Conservation (phyloP, 2,113 vertebrate genomes). For the pig (Sus scrofa) region DNA sequence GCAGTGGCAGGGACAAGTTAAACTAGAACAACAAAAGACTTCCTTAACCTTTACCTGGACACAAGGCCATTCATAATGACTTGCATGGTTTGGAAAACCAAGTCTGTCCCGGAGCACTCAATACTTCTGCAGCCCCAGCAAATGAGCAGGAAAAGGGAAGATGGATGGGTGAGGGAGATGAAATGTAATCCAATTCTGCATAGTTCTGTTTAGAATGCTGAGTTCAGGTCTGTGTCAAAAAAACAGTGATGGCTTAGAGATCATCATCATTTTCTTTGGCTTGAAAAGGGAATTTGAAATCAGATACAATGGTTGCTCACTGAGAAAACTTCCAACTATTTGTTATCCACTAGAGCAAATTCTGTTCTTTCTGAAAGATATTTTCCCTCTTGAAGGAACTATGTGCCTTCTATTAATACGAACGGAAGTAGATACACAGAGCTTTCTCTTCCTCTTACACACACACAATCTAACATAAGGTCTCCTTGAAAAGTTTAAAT, state of each 20-base stretch:
- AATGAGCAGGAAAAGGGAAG: constrained; percentile 85
- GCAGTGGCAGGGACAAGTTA: constrained; percentile 95
- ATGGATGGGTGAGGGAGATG: constrained; percentile 82
- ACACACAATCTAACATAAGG: constrained; percentile 17
- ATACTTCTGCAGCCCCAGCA: constrained; percentile 84
- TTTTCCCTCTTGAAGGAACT: constrained; percentile 63
- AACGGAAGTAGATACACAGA: constrained; percentile 41
- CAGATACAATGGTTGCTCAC: constrained; percentile 54
- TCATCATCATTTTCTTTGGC: constrained; percentile 84
- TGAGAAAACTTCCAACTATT: constrained; percentile 76
- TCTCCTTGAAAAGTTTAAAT: constrained; percentile 59
- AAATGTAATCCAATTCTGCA: constrained; percentile 88
- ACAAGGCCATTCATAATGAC: constrained; percentile 91
- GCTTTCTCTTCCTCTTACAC: neutral
- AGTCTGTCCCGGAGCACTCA: constrained; percentile 84
- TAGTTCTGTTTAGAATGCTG: constrained; percentile 87
- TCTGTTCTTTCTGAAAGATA: constrained; percentile 52
- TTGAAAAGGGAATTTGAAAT: constrained; percentile 83
- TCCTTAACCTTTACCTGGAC: constrained; percentile 91
- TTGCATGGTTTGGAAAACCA: constrained; percentile 86
- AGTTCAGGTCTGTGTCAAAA: constrained; percentile 81
- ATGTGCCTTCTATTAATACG: constrained; percentile 70
- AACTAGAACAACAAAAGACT: constrained; percentile 92
- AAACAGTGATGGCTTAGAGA: constrained; percentile 78
- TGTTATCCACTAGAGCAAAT: constrained; percentile 78